Evolutionary conservation across 2,113 vertebrate species (phyloP).

Genomic region (Malurus cyaneus): DNA sequence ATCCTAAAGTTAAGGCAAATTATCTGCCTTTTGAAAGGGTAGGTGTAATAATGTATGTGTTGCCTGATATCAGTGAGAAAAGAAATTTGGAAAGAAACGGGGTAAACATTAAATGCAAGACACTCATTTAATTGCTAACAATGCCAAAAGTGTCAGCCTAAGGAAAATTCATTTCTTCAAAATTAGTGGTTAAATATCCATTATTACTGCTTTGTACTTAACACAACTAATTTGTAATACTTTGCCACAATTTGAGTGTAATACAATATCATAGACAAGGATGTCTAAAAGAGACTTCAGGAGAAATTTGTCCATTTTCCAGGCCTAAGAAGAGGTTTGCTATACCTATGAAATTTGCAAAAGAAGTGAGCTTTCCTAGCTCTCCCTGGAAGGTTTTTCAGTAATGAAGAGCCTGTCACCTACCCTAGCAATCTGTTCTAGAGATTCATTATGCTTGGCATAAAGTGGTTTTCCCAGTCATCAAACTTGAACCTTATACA

Average conservation of each 20-base stretch:
- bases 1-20: not conserved
- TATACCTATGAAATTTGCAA: not conserved
- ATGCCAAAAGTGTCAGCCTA: not conserved
- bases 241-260: not conserved
- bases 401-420: not conserved
- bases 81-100: not conserved
- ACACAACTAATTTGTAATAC: not conserved
- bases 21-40: not conserved
- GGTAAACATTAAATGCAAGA: not conserved
- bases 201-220: not conserved
- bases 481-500: not conserved
- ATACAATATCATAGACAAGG: not conserved
- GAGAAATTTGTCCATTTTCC: not conserved
- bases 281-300: not conserved
- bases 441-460: not conserved
- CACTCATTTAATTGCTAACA: not conserved
- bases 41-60: not conserved
- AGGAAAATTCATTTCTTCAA: not conserved
- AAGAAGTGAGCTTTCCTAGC: not conserved
- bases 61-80: not conserved
- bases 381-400: not conserved
- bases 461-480: not conserved
- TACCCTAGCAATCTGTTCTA: not conserved
- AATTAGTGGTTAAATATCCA: not conserved
- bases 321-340: not conserved